A percentile compares a stretch with the other conserved stretches of the same genome.
These are phyloP conservation scores for Pogonophryne albipinna DNA, from an alignment of 2,797 vertebrate species.

Conservation along the genomic window DNA sequence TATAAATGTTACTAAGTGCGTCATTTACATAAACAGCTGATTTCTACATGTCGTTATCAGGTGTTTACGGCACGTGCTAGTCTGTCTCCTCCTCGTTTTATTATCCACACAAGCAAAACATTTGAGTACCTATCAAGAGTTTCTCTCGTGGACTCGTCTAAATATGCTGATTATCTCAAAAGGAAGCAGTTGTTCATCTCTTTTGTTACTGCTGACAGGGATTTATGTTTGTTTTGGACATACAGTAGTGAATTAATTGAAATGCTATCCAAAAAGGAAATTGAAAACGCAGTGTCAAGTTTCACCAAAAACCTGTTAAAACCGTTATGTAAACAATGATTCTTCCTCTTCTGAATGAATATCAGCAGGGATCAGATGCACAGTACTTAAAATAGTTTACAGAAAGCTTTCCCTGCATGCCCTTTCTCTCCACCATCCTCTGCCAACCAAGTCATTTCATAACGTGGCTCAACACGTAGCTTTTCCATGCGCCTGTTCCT, in stretches of 20 bases:
- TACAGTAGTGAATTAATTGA: not conserved
- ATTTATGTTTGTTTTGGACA: not conserved
- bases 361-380: slow-evolving; percentile 23
- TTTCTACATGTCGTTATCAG: not conserved
- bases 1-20: not conserved
- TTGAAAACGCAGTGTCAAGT: slow-evolving; percentile 1
- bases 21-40: not conserved
- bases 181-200: not conserved
- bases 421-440: slow-evolving; percentile 27
- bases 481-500: slow-evolving; percentile 20
- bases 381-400: not conserved
- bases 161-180: not conserved
- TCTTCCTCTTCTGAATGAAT: not conserved
- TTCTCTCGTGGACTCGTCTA: not conserved
- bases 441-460: slow-evolving; percentile 19
- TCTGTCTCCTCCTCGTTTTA: not conserved
- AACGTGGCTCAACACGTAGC: not conserved
- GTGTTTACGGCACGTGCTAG: not conserved
- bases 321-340: not conserved
- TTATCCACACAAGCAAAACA: not conserved
- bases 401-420: slow-evolving; percentile 29
- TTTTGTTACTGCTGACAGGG: not conserved
- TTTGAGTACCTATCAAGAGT: too few relatives aligned
- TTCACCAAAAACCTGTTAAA: slow-evolving; percentile 10
- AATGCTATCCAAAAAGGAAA: not conserved